A percentile compares a stretch with the other conserved stretches of the same genome.
Conservation (phyloP, 1,140 invertebrate genomes). For the Drosophila littoralis region DNA sequence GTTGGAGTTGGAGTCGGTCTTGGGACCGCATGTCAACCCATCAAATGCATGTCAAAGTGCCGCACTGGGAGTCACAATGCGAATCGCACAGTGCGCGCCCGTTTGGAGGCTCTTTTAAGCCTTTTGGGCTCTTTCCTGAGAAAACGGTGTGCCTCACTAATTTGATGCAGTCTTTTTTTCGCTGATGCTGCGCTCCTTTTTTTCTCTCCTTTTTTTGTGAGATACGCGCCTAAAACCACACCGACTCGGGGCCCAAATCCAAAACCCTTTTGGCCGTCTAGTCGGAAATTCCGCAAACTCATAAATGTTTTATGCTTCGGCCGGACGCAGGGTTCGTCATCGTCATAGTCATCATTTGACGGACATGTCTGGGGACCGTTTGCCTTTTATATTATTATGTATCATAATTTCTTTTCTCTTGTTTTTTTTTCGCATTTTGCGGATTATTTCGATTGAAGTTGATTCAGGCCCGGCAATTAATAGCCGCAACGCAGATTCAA, state of each 20-base stretch:
- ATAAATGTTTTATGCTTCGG: constrained; percentile 70
- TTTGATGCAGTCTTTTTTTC: constrained; percentile 57
- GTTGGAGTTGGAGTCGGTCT: background rate
- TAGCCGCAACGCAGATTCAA: constrained; percentile 6
- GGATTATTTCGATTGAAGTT: constrained; percentile 34
- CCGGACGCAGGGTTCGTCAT: constrained; percentile 58
- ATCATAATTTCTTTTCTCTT: constrained; percentile 16
- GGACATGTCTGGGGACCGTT: constrained; percentile 40
- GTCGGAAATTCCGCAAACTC: constrained; percentile 75
- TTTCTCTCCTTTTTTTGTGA: constrained; percentile 15
- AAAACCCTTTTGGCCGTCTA: constrained; percentile 47
- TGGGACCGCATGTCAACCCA: constrained; percentile 53
- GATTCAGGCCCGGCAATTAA: constrained; percentile 18
- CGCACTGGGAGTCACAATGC: constrained; percentile 57
- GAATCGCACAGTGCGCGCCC: constrained; percentile 3
- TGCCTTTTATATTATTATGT: constrained; percentile 31
- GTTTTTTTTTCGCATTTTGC: background rate
- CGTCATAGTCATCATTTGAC: constrained; percentile 53
- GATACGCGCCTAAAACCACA: background rate
- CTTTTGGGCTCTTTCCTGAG: constrained; percentile 54
- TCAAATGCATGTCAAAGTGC: constrained; percentile 78
- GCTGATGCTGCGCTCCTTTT: constrained; percentile 9
- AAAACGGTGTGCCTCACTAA: constrained; percentile 73
- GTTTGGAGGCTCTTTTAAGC: background rate
- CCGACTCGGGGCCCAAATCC: background rate